Conservation (phyloP, 1,140 invertebrate species). For the Anthonomus grandis region DNA sequence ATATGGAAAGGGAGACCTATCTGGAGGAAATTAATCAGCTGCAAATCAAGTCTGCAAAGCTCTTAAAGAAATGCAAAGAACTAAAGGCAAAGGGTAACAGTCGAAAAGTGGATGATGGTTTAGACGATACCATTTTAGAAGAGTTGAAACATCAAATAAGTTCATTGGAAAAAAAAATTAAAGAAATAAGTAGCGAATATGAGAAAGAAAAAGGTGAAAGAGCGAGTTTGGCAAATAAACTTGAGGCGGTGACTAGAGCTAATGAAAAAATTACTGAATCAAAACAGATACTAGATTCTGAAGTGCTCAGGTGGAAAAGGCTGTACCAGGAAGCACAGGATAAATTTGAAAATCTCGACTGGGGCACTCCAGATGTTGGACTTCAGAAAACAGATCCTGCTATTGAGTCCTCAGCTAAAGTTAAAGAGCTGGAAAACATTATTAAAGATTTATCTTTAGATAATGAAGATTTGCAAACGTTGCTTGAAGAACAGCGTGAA, state of each 20-base stretch:
- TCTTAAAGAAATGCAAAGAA: conserved; percentile 72
- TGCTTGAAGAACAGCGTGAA: conserved; percentile 64
- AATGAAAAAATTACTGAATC: conserved; percentile 74
- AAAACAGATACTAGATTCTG: conserved; percentile 74
- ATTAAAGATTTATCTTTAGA: conserved; percentile 62
- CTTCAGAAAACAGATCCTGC: conserved; percentile 2
- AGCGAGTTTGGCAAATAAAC: conserved; percentile 62
- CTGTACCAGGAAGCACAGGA: conserved; percentile 59
- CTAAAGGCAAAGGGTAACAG: conserved; percentile 60
- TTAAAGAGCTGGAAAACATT: conserved; percentile 53
- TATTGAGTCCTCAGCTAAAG: conserved; percentile 27
- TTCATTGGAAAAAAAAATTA: conserved; percentile 61
- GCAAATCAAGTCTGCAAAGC: conserved; percentile 65
- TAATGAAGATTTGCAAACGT: conserved; percentile 67
- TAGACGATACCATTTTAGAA: conserved; percentile 72
- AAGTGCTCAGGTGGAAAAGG: conserved; percentile 61
- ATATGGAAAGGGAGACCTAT: conserved; percentile 51
- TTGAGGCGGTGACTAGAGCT: conserved; percentile 71
- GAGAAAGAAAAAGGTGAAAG: conserved; percentile 63
- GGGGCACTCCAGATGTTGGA: conserved; percentile 44
- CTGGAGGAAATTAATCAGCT: conserved; percentile 57
- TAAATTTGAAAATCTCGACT: conserved; percentile 61
- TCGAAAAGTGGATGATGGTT: conserved; percentile 47
- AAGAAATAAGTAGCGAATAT: conserved; percentile 55
- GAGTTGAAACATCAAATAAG: conserved; percentile 67